These are phyloP conservation scores for Sebastes hopkinsi DNA, from an alignment of 2,797 vertebrate species.

Conservation along the genomic window DNA sequence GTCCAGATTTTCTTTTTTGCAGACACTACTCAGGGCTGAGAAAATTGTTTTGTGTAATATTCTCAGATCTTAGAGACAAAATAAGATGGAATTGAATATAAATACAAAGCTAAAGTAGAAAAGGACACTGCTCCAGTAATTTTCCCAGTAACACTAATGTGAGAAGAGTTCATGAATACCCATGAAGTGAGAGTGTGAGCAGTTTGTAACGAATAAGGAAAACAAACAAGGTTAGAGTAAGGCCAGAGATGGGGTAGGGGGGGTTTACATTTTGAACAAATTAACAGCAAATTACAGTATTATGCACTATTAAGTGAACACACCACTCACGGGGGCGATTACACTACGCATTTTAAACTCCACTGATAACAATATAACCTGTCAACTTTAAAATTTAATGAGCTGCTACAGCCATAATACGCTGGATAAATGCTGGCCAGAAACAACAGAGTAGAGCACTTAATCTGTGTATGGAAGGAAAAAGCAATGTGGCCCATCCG, in stretches of 20 bases:
- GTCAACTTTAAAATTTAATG: constrained; percentile 72
- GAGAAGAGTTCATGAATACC: constrained; percentile 43
- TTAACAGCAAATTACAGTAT: constrained; percentile 52
- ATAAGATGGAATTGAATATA: background rate
- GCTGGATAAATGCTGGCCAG: constrained; percentile 17
- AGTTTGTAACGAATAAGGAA: constrained; percentile 37
- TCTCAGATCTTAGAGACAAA: background rate
- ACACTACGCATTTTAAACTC: constrained; percentile 42
- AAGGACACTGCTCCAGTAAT: background rate
- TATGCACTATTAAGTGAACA: constrained; percentile 47
- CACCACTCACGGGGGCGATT: constrained; percentile 37
- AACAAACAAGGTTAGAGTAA: constrained; percentile 45
- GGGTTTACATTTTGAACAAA: constrained; percentile 18
- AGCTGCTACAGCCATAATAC: constrained; percentile 35
- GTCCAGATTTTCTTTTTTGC: background rate
- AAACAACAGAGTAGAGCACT: constrained; percentile 34
- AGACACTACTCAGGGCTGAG: background rate
- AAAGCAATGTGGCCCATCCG: constrained; percentile 18
- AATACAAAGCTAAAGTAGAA: background rate
- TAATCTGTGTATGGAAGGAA: constrained; percentile 16
- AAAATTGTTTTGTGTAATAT: background rate
- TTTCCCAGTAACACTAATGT: constrained; percentile 8
- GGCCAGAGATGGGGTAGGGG: constrained; percentile 1
- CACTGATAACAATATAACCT: constrained; percentile 71
- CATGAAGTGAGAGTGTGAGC: constrained; percentile 20